A percentile compares a stretch with the other conserved stretches of the same genome.
phyloP scores from a whole-genome alignment of 2,797 vertebrate genomes.

The Ispidina lecontei region DNA sequence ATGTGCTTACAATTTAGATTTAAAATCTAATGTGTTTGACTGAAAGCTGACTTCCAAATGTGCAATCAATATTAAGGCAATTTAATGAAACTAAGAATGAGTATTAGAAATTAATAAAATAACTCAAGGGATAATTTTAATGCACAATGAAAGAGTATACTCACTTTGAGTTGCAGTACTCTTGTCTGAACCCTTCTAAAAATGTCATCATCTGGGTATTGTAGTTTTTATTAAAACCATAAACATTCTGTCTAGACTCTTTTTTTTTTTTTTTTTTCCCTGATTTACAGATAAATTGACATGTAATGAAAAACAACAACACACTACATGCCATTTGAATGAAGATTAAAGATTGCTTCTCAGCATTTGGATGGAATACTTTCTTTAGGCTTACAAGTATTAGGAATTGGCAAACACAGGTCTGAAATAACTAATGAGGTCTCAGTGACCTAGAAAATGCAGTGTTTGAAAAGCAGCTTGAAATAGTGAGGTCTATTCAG shows the following conservation, averaged over 20 bases:
- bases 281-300: constrained; percentile 44
- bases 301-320: constrained; percentile 30
- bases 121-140: background rate
- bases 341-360: constrained; percentile 36
- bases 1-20: background rate
- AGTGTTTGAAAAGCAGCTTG: background rate
- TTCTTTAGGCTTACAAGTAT: constrained; percentile 57
- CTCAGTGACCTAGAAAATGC: constrained; percentile 65
- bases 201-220: constrained; percentile 47
- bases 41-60: background rate
- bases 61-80: background rate
- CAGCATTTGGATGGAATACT: constrained; percentile 39
- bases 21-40: background rate
- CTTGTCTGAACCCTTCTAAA: constrained; percentile 16
- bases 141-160: background rate
- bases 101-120: background rate
- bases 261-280: background rate
- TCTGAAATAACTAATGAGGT: constrained; percentile 65
- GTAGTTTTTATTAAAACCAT: constrained; percentile 29
- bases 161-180: background rate
- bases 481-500: background rate
- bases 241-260: background rate
- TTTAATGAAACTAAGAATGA: background rate
- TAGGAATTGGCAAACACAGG: constrained; percentile 47
- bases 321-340: constrained; percentile 24